Evolutionary conservation across 2,888 invertebrate genomes (phyloP).

Genomic region (Mimas tiliae): DNA sequence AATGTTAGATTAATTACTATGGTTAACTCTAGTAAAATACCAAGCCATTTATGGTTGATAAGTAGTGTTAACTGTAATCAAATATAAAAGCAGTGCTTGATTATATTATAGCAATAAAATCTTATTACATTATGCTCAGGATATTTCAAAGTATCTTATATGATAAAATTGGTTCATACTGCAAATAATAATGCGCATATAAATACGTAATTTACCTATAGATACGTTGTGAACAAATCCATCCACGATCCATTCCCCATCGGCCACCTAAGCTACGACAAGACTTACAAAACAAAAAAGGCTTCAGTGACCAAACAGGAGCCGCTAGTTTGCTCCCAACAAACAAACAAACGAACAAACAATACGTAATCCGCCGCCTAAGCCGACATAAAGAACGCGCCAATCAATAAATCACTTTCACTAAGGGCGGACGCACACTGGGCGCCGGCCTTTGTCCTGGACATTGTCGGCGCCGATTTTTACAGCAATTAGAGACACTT

Average conservation of each 20-base stretch:
- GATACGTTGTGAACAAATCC: not conserved
- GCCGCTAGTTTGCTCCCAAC: constrained; percentile 57
- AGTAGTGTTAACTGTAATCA: not conserved
- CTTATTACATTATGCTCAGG: no score
- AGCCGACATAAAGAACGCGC: constrained; percentile 65
- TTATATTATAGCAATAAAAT: not conserved
- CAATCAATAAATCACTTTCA: constrained; percentile 82
- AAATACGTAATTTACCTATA: not conserved
- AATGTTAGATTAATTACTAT: not conserved
- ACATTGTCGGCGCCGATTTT: constrained; percentile 78
- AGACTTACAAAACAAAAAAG: not conserved
- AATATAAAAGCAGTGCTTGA: not conserved
- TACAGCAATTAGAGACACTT: constrained; percentile 83
- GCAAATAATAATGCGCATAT: no score
- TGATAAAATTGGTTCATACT: no score
- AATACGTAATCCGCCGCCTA: constrained; percentile 67
- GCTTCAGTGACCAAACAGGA: constrained; percentile 11
- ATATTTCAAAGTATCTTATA: no score
- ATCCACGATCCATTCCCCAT: not conserved
- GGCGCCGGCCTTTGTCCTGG: constrained; percentile 74
- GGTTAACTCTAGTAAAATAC: no score
- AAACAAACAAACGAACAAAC: constrained; percentile 74
- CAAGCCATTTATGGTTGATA: not conserved
- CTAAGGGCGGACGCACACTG: constrained; percentile 64
- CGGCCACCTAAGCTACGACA: not conserved